Evolutionary conservation across 2,797 vertebrate species (phyloP).

Genomic region (Acrossocheilus fasciatus): DNA sequence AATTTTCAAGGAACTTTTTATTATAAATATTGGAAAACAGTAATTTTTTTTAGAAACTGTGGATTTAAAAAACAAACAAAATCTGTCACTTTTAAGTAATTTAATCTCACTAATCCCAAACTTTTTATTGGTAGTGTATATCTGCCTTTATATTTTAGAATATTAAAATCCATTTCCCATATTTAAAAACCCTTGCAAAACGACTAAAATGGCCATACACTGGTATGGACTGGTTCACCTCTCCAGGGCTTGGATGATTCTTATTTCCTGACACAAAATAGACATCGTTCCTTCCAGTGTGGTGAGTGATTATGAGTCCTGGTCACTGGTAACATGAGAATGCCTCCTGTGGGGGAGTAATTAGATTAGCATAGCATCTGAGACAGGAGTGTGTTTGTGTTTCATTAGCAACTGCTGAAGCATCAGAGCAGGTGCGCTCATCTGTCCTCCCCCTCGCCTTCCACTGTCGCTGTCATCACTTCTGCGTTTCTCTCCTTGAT

Average conservation of each 20-base stretch:
- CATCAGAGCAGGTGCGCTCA: constrained; percentile 54
- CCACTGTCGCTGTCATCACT: background rate
- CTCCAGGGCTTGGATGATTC: constrained; percentile 25
- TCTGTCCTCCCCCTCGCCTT: background rate
- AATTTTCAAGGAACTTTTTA: no score
- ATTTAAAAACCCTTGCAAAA: background rate
- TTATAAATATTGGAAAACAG: background rate
- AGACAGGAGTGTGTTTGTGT: constrained; percentile 77
- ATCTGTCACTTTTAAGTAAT: background rate
- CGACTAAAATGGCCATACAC: no score
- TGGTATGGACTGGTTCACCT: constrained; percentile 5
- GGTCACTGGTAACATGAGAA: constrained; percentile 64
- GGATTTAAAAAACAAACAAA: no score
- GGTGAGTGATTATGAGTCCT: constrained; percentile 61
- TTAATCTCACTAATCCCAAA: background rate
- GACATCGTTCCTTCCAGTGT: constrained; percentile 9
- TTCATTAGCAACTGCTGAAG: constrained; percentile 71
- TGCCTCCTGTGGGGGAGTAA: constrained; percentile 65
- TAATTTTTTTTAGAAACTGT: no score
- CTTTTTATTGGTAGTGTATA: background rate
- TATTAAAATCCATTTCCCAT: background rate
- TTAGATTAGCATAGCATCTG: constrained; percentile 74
- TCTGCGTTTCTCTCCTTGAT: background rate
- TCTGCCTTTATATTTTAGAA: background rate
- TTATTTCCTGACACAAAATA: constrained; percentile 18